phyloP scores from a whole-genome alignment of 2,113 vertebrate species.

The Hemicordylus capensis region DNA sequence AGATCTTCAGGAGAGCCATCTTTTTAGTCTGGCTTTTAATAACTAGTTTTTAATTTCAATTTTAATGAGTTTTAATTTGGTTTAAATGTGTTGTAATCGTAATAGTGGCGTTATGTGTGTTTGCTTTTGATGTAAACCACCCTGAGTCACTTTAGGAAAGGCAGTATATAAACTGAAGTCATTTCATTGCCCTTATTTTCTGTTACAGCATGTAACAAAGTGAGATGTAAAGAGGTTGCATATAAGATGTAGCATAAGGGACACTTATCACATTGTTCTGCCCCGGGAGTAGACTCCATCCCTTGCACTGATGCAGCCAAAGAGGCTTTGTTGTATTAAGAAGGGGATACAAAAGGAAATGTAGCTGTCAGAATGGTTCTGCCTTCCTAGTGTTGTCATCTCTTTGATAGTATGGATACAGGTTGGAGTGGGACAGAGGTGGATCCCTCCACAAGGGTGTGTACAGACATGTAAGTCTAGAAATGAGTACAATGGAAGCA shows the following conservation, averaged over 20 bases:
- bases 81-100: too few relatives aligned
- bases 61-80: too few relatives aligned
- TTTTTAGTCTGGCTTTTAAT: too few relatives aligned
- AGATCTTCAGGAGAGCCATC: too few relatives aligned
- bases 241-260: not conserved
- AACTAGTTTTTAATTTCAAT: too few relatives aligned
- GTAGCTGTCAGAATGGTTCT: not conserved
- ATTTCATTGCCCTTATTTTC: not conserved
- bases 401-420: not conserved
- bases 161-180: too few relatives aligned
- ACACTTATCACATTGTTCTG: not conserved
- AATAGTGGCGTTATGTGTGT: too few relatives aligned
- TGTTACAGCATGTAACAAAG: too few relatives aligned
- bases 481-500: not conserved
- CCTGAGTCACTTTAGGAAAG: too few relatives aligned
- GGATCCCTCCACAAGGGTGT: not conserved
- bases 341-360: not conserved
- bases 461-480: not conserved
- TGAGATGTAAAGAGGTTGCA: too few relatives aligned
- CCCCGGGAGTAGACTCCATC: not conserved
- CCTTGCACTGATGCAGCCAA: not conserved
- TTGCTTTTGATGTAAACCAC: too few relatives aligned
- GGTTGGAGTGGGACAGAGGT: too few relatives aligned
- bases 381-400: not conserved
- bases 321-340: not conserved